These are phyloP conservation scores for Eugnorisma glareosa DNA, from an alignment of 2,888 invertebrate genomes.

Conservation along the genomic window DNA sequence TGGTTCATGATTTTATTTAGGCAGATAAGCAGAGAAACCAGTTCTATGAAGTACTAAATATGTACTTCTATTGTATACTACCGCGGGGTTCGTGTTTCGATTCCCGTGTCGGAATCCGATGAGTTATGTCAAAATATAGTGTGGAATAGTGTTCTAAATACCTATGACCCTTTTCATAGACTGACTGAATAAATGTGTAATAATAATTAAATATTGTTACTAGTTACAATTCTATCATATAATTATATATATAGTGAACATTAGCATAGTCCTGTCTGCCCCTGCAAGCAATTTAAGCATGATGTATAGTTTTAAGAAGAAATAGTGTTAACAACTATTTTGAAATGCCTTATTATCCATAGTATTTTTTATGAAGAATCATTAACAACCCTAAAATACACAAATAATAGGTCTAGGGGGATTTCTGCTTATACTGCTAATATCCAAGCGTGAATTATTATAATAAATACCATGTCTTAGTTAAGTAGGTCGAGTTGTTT, in stretches of 20 bases:
- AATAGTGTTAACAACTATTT: neutral
- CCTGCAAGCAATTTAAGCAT: neutral
- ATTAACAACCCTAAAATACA: neutral
- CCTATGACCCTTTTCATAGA: neutral
- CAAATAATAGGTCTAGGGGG: too few relatives aligned
- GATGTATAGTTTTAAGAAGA: slow-evolving; percentile 7
- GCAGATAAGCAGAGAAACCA: slow-evolving; percentile 15
- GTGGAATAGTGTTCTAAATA: too few relatives aligned
- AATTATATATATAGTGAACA: too few relatives aligned
- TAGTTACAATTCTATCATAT: too few relatives aligned
- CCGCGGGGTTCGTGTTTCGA: neutral
- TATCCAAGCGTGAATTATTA: slow-evolving; percentile 6
- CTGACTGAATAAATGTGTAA: neutral
- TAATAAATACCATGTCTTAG: slow-evolving; percentile 10
- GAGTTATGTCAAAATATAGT: neutral
- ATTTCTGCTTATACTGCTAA: slow-evolving; percentile 22
- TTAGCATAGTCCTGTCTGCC: neutral
- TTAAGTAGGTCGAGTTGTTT: slow-evolving; percentile 22
- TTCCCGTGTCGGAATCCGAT: neutral
- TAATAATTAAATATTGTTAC: slow-evolving; percentile 7
- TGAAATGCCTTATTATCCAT: slow-evolving; percentile 21
- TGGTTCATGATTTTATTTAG: neutral
- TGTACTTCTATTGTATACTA: neutral
- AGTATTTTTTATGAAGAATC: slow-evolving; percentile 8
- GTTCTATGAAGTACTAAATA: neutral